A percentile compares a stretch with the other conserved stretches of the same genome.
Conservation (phyloP, 2,113 vertebrate genomes). For the Numida meleagris region DNA sequence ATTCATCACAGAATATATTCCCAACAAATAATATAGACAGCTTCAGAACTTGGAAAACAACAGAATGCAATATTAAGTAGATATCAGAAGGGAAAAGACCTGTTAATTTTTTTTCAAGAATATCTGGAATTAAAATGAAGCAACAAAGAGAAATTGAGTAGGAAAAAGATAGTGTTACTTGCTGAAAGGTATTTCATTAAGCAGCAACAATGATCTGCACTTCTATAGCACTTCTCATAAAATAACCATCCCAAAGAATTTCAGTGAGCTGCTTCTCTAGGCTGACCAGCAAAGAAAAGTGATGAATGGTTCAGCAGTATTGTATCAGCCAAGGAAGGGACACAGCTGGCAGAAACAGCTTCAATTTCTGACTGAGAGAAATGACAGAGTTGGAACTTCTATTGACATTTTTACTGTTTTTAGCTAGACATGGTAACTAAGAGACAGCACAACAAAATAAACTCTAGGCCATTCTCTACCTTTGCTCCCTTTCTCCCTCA, state of each 20-base stretch:
- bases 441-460: not conserved
- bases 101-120: not conserved
- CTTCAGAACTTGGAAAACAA: constrained; percentile 15
- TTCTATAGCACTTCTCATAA: constrained; percentile 8
- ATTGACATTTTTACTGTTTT: not conserved
- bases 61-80: not conserved
- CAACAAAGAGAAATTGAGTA: not conserved
- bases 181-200: constrained; percentile 49
- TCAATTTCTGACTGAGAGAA: constrained; percentile 46
- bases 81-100: constrained; percentile 1
- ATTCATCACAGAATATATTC: constrained; percentile 10
- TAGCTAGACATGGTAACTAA: not conserved
- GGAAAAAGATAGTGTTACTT: constrained; percentile 19
- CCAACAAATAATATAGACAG: constrained; percentile 37
- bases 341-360: constrained; percentile 14
- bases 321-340: constrained; percentile 5
- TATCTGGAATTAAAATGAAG: not conserved
- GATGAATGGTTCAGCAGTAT: not conserved
- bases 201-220: constrained; percentile 27
- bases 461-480: not conserved
- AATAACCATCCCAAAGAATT: constrained; percentile 12
- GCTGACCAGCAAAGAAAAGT: constrained; percentile 16
- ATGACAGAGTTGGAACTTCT: not conserved
- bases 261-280: constrained; percentile 6
- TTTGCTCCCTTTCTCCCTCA: not conserved